Percentiles rank a stretch among this genome's conserved stretches.
Conservation (phyloP, 2,888 invertebrate species). For the Pseudanteris insignis region DNA sequence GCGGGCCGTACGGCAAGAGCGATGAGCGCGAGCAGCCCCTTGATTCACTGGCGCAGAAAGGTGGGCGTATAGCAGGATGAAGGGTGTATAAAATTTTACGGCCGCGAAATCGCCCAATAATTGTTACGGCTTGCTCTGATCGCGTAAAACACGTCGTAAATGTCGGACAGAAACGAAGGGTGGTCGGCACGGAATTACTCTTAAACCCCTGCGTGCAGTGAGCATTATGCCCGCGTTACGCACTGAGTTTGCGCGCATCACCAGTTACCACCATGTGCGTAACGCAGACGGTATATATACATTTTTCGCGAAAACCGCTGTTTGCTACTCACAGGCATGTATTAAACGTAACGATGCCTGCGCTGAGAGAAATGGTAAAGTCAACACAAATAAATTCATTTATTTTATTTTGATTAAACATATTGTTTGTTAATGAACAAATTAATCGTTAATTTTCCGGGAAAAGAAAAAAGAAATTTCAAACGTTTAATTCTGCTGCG, state of each 20-base stretch:
- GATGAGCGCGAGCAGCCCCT: slow-evolving; percentile 46
- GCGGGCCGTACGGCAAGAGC: slow-evolving; percentile 35
- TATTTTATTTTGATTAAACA: too few relatives aligned
- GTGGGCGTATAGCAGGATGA: slow-evolving; percentile 32
- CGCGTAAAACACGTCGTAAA: slow-evolving; percentile 67
- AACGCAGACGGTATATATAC: too few relatives aligned
- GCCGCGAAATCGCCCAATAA: slow-evolving; percentile 65
- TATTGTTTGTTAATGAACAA: too few relatives aligned
- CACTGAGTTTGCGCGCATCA: slow-evolving; percentile 46
- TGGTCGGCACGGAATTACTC: slow-evolving; percentile 54
- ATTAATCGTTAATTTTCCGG: too few relatives aligned
- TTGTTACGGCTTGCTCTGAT: slow-evolving; percentile 66
- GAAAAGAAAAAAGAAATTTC: too few relatives aligned
- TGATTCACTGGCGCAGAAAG: slow-evolving; percentile 48
- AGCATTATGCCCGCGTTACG: slow-evolving; percentile 56
- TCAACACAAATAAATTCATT: too few relatives aligned
- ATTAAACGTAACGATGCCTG: too few relatives aligned
- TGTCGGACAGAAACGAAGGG: slow-evolving; percentile 56
- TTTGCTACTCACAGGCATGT: too few relatives aligned
- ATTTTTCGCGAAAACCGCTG: too few relatives aligned
- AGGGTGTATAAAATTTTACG: slow-evolving; percentile 64
- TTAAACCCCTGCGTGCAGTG: slow-evolving; percentile 49
- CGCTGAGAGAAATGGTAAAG: too few relatives aligned
- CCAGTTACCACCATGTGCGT: too few relatives aligned
- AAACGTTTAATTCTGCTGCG: too few relatives aligned